Evolutionary conservation across 2,888 invertebrate species (phyloP).

Genomic region (Lomographa bimaculata): DNA sequence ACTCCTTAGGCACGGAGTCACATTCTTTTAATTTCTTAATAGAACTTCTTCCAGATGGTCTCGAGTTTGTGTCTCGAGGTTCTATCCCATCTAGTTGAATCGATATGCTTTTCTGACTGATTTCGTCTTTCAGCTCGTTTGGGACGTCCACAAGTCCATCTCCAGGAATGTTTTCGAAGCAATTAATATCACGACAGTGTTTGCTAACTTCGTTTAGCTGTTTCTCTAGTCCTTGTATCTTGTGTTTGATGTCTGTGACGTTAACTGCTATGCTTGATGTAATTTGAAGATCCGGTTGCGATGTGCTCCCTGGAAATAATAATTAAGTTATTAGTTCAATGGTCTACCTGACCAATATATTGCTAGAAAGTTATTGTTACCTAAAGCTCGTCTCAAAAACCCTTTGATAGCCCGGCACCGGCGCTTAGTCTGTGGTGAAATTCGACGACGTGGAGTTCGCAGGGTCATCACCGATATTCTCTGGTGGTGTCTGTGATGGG

Average conservation of each 20-base stretch:
- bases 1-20: too few species aligned
- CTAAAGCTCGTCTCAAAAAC: conserved; percentile 63
- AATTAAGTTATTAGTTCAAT: too few species aligned
- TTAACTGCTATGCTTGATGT: conserved; percentile 65
- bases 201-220: conserved; percentile 57
- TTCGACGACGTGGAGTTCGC: conserved; percentile 67
- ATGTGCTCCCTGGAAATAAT: conserved; percentile 50
- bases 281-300: conserved; percentile 61
- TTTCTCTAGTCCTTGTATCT: conserved; percentile 59
- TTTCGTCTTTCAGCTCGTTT: conserved; percentile 30
- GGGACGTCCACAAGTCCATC: conserved; percentile 12
- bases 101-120: conserved; percentile 34
- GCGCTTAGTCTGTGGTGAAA: conserved; percentile 68
- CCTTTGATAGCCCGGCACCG: conserved; percentile 64
- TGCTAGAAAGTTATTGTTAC: conserved; percentile 37
- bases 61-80: too few species aligned
- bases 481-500: conserved; percentile 31
- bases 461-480: conserved; percentile 59
- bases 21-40: too few species aligned
- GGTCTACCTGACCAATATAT: too few species aligned
- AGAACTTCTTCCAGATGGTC: too few species aligned
- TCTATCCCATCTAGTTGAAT: conserved; percentile 37
- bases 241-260: conserved; percentile 63
- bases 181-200: conserved; percentile 50
- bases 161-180: conserved; percentile 36